phyloP scores from a whole-genome alignment of 2,113 vertebrate species.

The Oreotragus oreotragus region DNA sequence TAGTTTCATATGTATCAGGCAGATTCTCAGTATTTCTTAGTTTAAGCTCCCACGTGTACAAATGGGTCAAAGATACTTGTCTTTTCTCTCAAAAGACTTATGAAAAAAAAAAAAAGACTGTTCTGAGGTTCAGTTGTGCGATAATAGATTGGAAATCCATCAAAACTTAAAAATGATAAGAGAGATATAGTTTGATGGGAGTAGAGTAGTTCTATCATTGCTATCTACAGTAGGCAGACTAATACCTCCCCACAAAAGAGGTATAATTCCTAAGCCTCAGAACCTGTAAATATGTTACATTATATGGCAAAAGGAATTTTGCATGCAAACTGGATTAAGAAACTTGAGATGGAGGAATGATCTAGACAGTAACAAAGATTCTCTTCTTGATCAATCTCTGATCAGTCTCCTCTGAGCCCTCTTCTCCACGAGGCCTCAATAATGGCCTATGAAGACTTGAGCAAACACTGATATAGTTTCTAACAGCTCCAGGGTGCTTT shows the following conservation, averaged over 20 bases:
- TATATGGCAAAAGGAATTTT: background rate
- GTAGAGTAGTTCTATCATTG: background rate
- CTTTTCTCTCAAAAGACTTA: background rate
- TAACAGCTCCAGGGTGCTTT: background rate
- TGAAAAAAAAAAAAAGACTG: background rate
- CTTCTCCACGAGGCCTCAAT: background rate
- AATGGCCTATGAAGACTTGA: background rate
- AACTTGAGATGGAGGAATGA: background rate
- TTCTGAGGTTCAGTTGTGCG: background rate
- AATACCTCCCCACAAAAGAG: background rate
- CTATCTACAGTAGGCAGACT: background rate
- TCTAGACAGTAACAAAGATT: background rate
- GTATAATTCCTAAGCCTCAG: background rate
- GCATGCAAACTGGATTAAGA: background rate
- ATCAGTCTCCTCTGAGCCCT: background rate
- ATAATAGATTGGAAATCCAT: background rate
- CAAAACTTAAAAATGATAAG: background rate
- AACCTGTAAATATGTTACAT: background rate
- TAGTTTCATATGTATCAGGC: background rate
- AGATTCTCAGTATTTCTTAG: background rate
- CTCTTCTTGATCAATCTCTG: background rate
- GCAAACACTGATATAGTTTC: background rate
- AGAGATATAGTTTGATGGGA: background rate
- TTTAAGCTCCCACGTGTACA: background rate
- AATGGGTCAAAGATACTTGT: background rate